Evolutionary conservation across 2,888 invertebrate genomes (phyloP).

Genomic region (Cremastinae sp.): DNA sequence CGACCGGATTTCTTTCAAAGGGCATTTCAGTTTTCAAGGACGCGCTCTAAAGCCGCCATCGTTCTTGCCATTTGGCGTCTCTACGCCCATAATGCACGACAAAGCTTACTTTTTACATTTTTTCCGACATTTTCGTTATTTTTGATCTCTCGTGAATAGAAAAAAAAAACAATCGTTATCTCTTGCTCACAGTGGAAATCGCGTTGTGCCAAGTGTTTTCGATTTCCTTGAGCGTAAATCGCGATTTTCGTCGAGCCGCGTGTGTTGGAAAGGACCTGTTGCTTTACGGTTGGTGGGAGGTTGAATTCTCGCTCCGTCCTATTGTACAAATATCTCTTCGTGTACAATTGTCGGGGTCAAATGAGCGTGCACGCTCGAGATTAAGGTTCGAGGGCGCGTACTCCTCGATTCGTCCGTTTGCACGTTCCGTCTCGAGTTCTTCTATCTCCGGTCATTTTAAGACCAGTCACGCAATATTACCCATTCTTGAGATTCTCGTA

Average conservation of each 20-base stretch:
- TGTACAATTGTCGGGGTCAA: background rate
- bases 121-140: background rate
- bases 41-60: constrained; percentile 73
- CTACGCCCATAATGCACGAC: constrained; percentile 47
- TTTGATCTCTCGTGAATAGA: too few species aligned
- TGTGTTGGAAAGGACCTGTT: too few species aligned
- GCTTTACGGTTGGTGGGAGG: too few species aligned
- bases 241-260: too few species aligned
- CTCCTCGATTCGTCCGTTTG: background rate
- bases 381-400: constrained; percentile 5
- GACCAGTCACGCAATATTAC: too few species aligned
- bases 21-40: constrained; percentile 80
- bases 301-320: background rate
- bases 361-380: background rate
- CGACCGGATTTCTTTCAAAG: constrained; percentile 79
- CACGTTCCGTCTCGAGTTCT: too few species aligned
- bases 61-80: constrained; percentile 48
- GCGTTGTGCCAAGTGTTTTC: background rate
- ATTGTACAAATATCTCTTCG: background rate
- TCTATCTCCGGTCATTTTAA: too few species aligned
- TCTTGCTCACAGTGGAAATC: background rate
- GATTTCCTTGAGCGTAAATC: background rate
- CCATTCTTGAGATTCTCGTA: too few species aligned
- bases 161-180: too few species aligned
- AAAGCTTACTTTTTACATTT: constrained; percentile 52